Evolutionary conservation across 2,888 invertebrate species (phyloP).

Genomic region (Apodemia duryi): DNA sequence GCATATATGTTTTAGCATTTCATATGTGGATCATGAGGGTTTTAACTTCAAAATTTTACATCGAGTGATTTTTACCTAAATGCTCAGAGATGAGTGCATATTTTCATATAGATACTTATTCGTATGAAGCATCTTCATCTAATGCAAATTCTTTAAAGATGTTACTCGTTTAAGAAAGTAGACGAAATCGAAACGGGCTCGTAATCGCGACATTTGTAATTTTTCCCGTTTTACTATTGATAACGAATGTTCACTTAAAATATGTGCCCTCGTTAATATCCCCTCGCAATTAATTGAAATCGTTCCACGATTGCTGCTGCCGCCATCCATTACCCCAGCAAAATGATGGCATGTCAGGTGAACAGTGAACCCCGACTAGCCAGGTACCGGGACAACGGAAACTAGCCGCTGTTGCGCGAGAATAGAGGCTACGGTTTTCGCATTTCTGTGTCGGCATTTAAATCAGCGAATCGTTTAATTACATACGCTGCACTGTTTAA

Average conservation of each 20-base stretch:
- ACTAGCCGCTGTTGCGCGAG: not conserved
- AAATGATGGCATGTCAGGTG: slow-evolving; percentile 23
- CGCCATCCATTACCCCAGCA: slow-evolving; percentile 28
- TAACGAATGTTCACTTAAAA: slow-evolving; percentile 20
- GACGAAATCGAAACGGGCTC: too few relatives aligned
- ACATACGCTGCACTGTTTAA: slow-evolving; percentile 17
- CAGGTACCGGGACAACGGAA: not conserved
- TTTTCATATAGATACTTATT: too few relatives aligned
- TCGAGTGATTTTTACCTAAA: too few relatives aligned
- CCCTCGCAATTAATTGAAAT: slow-evolving; percentile 28
- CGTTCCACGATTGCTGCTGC: slow-evolving; percentile 23
- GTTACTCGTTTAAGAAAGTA: too few relatives aligned
- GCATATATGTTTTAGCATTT: too few relatives aligned
- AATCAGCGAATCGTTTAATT: slow-evolving; percentile 16
- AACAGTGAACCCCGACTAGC: not conserved
- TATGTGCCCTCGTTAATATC: slow-evolving; percentile 25
- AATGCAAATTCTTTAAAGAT: too few relatives aligned
- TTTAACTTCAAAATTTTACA: too few relatives aligned
- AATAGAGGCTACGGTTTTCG: not conserved
- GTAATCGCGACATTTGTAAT: not conserved
- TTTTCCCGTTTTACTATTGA: slow-evolving; percentile 11
- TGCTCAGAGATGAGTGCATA: too few relatives aligned
- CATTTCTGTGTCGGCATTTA: slow-evolving; percentile 6
- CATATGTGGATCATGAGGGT: too few relatives aligned
- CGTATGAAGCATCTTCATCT: too few relatives aligned